Evolutionary conservation across 2,888 invertebrate species (phyloP).

Genomic region (Lasioglossum calceatum): DNA sequence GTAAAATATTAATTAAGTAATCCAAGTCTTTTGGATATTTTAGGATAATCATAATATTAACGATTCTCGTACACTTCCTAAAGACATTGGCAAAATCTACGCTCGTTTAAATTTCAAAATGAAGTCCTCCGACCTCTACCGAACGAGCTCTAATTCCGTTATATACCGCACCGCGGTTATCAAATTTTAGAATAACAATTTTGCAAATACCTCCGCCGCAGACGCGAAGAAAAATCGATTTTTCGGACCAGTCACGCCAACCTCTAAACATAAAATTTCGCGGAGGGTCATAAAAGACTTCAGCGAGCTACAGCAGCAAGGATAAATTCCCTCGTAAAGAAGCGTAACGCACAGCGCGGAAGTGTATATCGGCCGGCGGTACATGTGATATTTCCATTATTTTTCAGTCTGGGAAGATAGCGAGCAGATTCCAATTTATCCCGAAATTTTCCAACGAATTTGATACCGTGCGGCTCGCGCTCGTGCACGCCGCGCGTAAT

Average conservation of each 20-base stretch:
- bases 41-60: no score
- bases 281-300: neutral
- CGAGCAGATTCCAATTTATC: constrained; percentile 3
- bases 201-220: neutral
- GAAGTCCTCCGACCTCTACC: no score
- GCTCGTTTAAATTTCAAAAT: no score
- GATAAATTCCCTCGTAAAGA: neutral
- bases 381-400: constrained; percentile 8
- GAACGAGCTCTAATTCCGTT: no score
- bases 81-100: no score
- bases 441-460: constrained; percentile 9
- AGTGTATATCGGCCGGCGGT: neutral
- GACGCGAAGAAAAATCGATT: neutral
- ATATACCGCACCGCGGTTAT: neutral
- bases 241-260: neutral
- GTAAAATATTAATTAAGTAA: no score
- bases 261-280: neutral
- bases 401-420: neutral
- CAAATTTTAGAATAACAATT: neutral
- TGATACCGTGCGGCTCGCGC: neutral
- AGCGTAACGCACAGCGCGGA: neutral
- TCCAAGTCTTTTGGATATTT: no score
- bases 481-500: constrained; percentile 23
- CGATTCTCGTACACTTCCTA: no score
- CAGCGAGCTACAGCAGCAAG: neutral